phyloP scores from a whole-genome alignment of 2,113 vertebrate genomes.

The Mirza zaza region DNA sequence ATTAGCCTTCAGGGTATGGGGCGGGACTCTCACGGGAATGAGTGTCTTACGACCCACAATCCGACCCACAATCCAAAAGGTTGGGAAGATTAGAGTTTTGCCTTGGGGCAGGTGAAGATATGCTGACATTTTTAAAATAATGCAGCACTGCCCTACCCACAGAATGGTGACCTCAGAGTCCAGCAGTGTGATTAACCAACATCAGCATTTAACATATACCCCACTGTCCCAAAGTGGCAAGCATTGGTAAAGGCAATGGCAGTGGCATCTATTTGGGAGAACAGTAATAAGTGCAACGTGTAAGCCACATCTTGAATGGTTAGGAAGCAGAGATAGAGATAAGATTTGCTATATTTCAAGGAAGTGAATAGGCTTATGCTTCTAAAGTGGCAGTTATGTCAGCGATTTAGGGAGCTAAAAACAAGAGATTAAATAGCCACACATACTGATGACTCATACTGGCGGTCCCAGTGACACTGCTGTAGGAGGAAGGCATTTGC shows the following conservation, averaged over 20 bases:
- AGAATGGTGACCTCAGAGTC: not conserved
- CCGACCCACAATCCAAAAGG: no score
- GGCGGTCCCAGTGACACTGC: not conserved
- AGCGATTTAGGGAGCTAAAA: not conserved
- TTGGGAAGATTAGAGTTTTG: no score
- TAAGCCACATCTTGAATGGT: not conserved
- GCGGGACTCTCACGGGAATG: no score
- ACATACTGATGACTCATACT: not conserved
- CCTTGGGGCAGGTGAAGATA: not conserved
- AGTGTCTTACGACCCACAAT: no score
- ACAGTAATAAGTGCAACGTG: not conserved
- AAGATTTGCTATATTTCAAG: not conserved
- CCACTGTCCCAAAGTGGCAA: not conserved
- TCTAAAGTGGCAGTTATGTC: not conserved
- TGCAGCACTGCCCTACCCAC: not conserved
- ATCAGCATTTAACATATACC: not conserved
- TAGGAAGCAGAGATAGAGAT: not conserved
- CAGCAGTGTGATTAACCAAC: not conserved
- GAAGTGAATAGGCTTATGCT: not conserved
- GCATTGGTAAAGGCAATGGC: not conserved
- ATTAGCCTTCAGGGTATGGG: no score
- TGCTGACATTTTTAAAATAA: not conserved
- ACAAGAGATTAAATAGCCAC: not conserved
- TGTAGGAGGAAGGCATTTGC: not conserved
- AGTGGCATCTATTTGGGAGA: not conserved